Conservation (phyloP, 2,797 vertebrate genomes). For the Brachyalestes nurse region DNA sequence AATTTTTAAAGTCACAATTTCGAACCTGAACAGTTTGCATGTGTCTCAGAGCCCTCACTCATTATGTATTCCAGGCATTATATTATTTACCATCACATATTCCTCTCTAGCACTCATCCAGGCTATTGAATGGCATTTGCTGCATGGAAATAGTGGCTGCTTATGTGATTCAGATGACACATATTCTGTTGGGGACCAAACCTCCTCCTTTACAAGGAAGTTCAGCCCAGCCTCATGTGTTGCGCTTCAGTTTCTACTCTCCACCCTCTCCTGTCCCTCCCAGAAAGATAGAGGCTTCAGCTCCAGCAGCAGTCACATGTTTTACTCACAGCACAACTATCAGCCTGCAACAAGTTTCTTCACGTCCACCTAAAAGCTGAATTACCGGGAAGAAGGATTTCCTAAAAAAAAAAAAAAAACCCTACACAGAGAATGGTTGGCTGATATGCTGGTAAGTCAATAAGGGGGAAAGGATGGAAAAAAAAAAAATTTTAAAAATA, state of each 20-base stretch:
- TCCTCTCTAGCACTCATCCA: neutral
- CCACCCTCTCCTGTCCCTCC: conserved; percentile 13
- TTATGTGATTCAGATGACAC: conserved; percentile 50
- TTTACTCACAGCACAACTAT: conserved; percentile 10
- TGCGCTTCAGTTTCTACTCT: neutral
- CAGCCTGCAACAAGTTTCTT: neutral
- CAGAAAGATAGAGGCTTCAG: conserved; percentile 6
- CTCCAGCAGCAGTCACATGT: conserved; percentile 34
- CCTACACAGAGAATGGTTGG: neutral
- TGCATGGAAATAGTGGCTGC: neutral
- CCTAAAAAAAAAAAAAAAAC: neutral
- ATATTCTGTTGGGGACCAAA: neutral
- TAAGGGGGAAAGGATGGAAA: too few species aligned
- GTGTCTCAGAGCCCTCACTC: too few species aligned
- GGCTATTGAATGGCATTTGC: too few species aligned
- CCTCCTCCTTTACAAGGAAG: neutral
- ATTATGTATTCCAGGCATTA: too few species aligned
- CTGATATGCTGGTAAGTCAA: conserved; percentile 13
- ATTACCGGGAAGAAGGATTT: neutral
- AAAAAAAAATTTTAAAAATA: too few species aligned
- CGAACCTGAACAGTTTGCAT: too few species aligned
- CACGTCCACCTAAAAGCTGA: neutral
- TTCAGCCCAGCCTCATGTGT: too few species aligned
- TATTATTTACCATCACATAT: neutral
- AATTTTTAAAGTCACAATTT: too few species aligned